A percentile compares a stretch with the other conserved stretches of the same genome.
phyloP scores from a whole-genome alignment of 2,888 invertebrate genomes.

The Tiliacea aurago region DNA sequence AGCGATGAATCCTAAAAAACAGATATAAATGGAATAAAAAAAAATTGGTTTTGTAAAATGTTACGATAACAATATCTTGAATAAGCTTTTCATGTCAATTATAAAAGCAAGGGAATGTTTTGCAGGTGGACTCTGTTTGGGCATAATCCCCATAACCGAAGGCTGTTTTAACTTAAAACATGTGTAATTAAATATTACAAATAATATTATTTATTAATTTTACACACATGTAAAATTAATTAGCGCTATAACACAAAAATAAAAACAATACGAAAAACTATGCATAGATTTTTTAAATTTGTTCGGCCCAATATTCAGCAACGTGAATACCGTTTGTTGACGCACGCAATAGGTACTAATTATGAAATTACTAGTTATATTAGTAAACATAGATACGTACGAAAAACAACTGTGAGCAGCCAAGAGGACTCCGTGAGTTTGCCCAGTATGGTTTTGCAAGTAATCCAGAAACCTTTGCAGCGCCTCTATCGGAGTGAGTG shows the following conservation, averaged over 20 bases:
- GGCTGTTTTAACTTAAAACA: neutral
- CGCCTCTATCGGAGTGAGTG: neutral
- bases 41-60: too few relatives aligned
- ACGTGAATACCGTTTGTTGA: too few relatives aligned
- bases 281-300: too few relatives aligned
- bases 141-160: neutral
- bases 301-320: too few relatives aligned
- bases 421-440: neutral
- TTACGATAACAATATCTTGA: neutral
- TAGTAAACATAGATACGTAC: too few relatives aligned
- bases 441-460: neutral
- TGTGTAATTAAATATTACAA: neutral
- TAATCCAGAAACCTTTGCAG: neutral
- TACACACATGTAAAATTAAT: neutral
- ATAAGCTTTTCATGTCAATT: too few relatives aligned
- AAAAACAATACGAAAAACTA: too few relatives aligned
- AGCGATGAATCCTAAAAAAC: neutral
- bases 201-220: neutral
- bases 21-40: neutral
- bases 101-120: neutral
- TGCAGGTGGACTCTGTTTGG: neutral
- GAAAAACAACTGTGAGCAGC: neutral
- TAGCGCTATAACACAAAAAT: neutral
- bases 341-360: too few relatives aligned
- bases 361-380: too few relatives aligned